Evolutionary conservation across 2,888 invertebrate species (phyloP), one percentile per base, ranked within the genome.

Genomic region (Coremacera marginata): DNA sequence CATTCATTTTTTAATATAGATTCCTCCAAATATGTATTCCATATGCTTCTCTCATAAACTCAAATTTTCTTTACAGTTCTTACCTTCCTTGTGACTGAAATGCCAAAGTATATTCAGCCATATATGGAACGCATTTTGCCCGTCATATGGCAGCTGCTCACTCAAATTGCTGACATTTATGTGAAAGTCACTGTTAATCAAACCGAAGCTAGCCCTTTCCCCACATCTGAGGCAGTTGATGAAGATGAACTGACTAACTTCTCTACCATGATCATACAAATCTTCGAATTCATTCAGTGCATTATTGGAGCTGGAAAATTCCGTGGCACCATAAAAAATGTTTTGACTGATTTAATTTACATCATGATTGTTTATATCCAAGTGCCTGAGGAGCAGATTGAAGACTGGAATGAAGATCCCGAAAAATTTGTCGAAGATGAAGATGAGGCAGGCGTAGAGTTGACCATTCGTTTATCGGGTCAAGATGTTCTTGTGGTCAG

Each of bases 351-450:
- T 84, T 88, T 94, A 9, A 90, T 94, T 77, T 94, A 93, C 83
- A 93, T 93, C 79, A 89, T 92, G 67, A 91, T 94, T 71, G 90
- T 93, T 22, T 94, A 93, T 82, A 93, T 93, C 90, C 93, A 94
- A 89, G 92, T 94, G 76, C 92, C 93, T 0, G 92, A 93, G 80
- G 93, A 93, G 79, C 93, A 94, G 89, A 91, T 92, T 57, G 90
- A 91, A 78, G 86, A 90, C 55, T 94, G 94, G 94, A 90, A 90
- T 60, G 90, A 90, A 25, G 92, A 92, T 88, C 92, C 93, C 0
- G 93, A 93, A 84, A 92, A 92, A 83, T 94, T 93, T 88, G 92
- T 94, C 7, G 93, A 93, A 82, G 93, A 94, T 83, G 94, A 94
- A 83, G 93, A 93, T 83, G 92, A 93, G 78, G 91, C 91, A 60